phyloP scores from a whole-genome alignment of 23 tunicate species.

The Halocynthia aurantium region DNA sequence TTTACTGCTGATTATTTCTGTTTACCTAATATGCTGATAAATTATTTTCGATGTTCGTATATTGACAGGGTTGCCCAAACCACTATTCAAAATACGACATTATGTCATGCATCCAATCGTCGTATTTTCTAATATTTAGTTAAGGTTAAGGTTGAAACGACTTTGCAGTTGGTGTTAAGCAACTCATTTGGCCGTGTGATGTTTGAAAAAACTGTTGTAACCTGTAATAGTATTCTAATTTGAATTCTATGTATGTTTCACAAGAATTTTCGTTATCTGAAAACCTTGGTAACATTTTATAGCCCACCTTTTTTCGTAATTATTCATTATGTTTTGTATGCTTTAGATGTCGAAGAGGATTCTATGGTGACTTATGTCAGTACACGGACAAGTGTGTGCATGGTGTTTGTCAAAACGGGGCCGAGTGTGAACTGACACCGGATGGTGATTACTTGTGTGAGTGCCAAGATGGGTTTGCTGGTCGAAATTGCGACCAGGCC shows the following conservation, averaged over 20 bases:
- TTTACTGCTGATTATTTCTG: background rate
- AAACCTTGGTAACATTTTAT: background rate
- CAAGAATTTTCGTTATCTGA: background rate
- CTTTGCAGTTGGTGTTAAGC: too few species aligned
- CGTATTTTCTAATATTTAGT: too few species aligned
- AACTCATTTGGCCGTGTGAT: background rate
- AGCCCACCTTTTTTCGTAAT: background rate
- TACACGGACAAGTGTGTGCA: conserved; percentile 35
- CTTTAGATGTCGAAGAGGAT: conserved; percentile 43
- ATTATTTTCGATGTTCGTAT: too few species aligned
- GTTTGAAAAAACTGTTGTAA: background rate
- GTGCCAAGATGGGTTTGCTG: conserved; percentile 31
- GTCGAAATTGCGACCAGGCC: conserved; percentile 30
- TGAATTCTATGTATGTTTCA: too few species aligned
- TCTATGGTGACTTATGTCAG: conserved; percentile 41
- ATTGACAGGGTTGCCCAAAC: too few species aligned
- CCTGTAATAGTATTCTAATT: conserved; percentile 2
- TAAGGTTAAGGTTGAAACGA: too few species aligned
- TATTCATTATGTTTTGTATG: too few species aligned
- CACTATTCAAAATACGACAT: too few species aligned
- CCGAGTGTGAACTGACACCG: conserved; percentile 27
- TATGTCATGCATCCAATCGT: too few species aligned
- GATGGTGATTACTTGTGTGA: conserved; percentile 21
- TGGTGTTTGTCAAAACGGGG: conserved; percentile 37
- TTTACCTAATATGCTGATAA: too few species aligned